Evolutionary conservation across 1,140 invertebrate species (phyloP).

Genomic region (Papilio helenus): DNA sequence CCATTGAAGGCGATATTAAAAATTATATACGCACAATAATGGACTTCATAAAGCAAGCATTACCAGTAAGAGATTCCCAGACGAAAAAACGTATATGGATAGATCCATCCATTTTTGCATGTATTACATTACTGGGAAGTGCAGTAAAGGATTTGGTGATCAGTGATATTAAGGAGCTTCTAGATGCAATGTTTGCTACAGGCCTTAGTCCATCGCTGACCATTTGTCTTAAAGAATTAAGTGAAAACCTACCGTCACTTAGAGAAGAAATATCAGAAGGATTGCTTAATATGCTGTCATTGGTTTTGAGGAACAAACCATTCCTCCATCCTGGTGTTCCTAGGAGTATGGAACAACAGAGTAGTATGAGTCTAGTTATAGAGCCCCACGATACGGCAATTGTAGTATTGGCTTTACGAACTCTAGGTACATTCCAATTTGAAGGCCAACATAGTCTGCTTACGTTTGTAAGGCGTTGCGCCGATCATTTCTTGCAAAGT

Average conservation of each 20-base stretch:
- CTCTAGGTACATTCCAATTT: slow-evolving; percentile 98
- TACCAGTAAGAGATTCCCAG: slow-evolving; percentile 91
- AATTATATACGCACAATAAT: slow-evolving; percentile 92
- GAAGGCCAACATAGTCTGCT: slow-evolving; percentile 96
- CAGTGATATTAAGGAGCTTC: slow-evolving; percentile 91
- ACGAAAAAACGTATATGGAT: slow-evolving; percentile 88
- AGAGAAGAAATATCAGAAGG: slow-evolving; percentile 97
- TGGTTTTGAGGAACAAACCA: slow-evolving; percentile 95
- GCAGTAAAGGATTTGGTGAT: slow-evolving; percentile 91
- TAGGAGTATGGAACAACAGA: slow-evolving; percentile 77
- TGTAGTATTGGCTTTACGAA: slow-evolving; percentile 95
- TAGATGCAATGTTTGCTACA: slow-evolving; percentile 97
- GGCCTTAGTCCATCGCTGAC: slow-evolving; percentile 95
- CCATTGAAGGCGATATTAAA: slow-evolving; percentile 93
- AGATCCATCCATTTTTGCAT: slow-evolving; percentile 96
- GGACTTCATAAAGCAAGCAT: slow-evolving; percentile 90
- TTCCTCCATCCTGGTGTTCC: slow-evolving; percentile 89
- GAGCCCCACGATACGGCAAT: slow-evolving; percentile 90
- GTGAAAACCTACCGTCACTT: slow-evolving; percentile 93
- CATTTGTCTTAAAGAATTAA: slow-evolving; percentile 94
- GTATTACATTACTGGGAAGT: slow-evolving; percentile 95
- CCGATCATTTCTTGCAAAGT: slow-evolving; percentile 95
- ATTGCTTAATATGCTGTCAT: slow-evolving; percentile 92
- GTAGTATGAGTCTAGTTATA: slow-evolving; percentile 62
- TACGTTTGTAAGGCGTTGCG: slow-evolving; percentile 96